A percentile compares a stretch with the other conserved stretches of the same genome.
Conservation (phyloP, 2,888 invertebrate genomes). For the Meghimatium bilineatum region DNA sequence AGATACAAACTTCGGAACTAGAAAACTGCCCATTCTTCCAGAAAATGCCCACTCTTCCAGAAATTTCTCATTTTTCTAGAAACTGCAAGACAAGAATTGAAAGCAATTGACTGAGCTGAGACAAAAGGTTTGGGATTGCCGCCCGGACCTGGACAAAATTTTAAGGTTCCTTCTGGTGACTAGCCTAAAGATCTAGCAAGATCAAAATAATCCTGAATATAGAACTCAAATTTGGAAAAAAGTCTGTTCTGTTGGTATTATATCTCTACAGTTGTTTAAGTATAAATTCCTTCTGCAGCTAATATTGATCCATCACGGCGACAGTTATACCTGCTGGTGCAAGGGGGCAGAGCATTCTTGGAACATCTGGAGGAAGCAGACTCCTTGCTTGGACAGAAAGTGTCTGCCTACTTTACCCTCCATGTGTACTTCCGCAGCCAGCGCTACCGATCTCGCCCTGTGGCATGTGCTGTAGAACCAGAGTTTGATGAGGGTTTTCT, state of each 20-base stretch:
- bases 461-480: constrained; percentile 76
- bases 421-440: constrained; percentile 75
- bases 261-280: neutral
- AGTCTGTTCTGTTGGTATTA: neutral
- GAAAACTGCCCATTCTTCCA: no score
- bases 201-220: no score
- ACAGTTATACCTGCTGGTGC: constrained; percentile 73
- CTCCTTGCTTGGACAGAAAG: constrained; percentile 64
- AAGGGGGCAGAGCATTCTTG: constrained; percentile 75
- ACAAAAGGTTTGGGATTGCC: no score
- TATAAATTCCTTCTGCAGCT: constrained; percentile 55
- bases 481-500: constrained; percentile 75
- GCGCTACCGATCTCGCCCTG: constrained; percentile 73
- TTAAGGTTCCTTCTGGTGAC: no score
- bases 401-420: constrained; percentile 71
- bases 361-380: constrained; percentile 73
- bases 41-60: no score
- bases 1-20: no score
- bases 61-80: no score
- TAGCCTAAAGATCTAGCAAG: no score
- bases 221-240: no score
- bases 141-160: no score
- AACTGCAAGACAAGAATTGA: no score
- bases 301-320: constrained; percentile 74
- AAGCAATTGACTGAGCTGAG: no score